phyloP scores from a whole-genome alignment of 2,113 vertebrate species.

The Synodontis membranacea region DNA sequence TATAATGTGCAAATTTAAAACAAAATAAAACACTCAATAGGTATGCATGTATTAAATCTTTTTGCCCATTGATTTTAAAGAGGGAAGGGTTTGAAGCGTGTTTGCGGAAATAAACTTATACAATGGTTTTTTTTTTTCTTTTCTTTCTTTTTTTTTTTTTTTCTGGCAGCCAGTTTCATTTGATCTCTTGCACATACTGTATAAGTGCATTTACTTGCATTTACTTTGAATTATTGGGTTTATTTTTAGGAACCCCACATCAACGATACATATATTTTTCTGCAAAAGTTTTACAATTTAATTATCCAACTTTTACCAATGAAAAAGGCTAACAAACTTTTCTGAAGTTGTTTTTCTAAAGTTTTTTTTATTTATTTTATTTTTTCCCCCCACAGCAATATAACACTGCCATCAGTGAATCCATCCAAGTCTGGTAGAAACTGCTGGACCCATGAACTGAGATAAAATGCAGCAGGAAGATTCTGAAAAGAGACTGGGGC shows the following conservation, averaged over 20 bases:
- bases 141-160: too few relatives aligned
- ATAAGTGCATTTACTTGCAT: neutral
- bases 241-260: neutral
- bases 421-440: neutral
- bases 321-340: neutral
- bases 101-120: neutral
- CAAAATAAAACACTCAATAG: neutral
- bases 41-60: neutral
- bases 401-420: neutral
- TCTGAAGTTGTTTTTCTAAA: neutral
- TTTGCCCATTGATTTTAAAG: too few relatives aligned
- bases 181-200: neutral
- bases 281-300: constrained; percentile 1
- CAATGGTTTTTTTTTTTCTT: too few relatives aligned
- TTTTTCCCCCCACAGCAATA: neutral
- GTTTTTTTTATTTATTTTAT: neutral
- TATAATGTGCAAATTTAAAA: neutral
- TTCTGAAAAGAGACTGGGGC: constrained; percentile 29
- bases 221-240: neutral
- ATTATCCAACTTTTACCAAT: neutral
- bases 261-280: neutral
- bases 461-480: constrained; percentile 27
- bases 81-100: neutral
- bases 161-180: neutral
- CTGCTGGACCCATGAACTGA: neutral